Base-by-base conservation (phyloP, 2,113 vertebrate genomes). In the Cichladusa arquata region DNA sequence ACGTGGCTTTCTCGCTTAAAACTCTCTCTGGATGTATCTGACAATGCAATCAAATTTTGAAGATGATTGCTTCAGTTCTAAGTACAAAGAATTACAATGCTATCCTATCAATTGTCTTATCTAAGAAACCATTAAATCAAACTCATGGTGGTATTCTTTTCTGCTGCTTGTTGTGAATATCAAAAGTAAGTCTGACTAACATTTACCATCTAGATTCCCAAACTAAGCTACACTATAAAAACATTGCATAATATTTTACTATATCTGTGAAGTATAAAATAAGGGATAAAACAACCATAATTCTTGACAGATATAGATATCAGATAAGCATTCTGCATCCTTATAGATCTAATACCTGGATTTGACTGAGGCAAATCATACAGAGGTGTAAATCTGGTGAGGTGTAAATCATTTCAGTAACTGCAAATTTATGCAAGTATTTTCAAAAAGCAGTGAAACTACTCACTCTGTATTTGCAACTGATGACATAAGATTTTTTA, bases 21-120 rank as follows among this genome's bases (percentile, higher is more conserved):
- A 83, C 38, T 88, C 88, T 80, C 86, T 92, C 72, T 91, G 79
- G 80, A 86, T 6, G 2, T 38, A 90, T 72, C 67, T 57, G n/a
- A 78, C 34, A 90, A 51, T 25, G 31, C 56, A 94, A 81, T 81
- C 71, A 93, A 44, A 90, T 84, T 86, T 50, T 83, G 88, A 93
- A 42, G 45, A 77, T 90, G 42, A 94, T 90, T 90, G 73, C 72
- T 92, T 91, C 56, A 57, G 40, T 77, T 90, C 7, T 33, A 94
- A 92, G 47, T 66, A 73, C 33, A 81, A 90, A 92, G 64, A 95
- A 81, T 71, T 56, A 83, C 53, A 67, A 28, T 0, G 4, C 17
- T 54, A 50, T 19, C 56, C 47, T 67, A 53, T 34, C 4, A 92
- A 85, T n/a, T 69, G 65, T 51, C 67, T 84, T 73, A 92, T 51